These are phyloP conservation scores for Actinernus sp. DNA, from an alignment of 92 coral and sea anemone species.

Conservation along the genomic window DNA sequence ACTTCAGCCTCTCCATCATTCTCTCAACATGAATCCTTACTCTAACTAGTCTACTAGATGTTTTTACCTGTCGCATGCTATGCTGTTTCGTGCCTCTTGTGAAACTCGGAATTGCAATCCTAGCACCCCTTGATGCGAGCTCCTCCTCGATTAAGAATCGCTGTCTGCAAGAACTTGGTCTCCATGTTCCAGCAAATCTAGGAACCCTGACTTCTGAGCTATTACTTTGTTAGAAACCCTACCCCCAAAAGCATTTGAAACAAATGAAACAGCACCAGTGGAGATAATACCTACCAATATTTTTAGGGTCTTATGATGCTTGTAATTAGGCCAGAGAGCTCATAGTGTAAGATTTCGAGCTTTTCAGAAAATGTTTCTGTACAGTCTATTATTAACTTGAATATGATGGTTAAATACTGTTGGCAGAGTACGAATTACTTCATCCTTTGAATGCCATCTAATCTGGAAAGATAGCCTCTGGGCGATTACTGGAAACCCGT, in stretches of 20 bases:
- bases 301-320: slow-evolving; percentile 59
- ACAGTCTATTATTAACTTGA: slow-evolving; percentile 63
- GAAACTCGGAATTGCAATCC: slow-evolving; percentile 37
- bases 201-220: slow-evolving; percentile 51
- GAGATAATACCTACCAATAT: slow-evolving; percentile 54
- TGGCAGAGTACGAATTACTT: background rate
- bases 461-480: background rate
- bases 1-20: slow-evolving; percentile 50
- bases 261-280: slow-evolving; percentile 55
- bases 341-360: slow-evolving; percentile 37
- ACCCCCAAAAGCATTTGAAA: slow-evolving; percentile 53
- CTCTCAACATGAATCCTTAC: slow-evolving; percentile 45
- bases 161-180: slow-evolving; percentile 65
- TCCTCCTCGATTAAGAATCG: slow-evolving; percentile 56
- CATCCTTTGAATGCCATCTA: background rate
- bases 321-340: slow-evolving; percentile 55
- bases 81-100: slow-evolving; percentile 31
- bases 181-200: slow-evolving; percentile 38
- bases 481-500: background rate
- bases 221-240: slow-evolving; percentile 46
- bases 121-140: slow-evolving; percentile 43
- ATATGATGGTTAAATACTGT: slow-evolving; percentile 32
- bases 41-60: slow-evolving; percentile 23
- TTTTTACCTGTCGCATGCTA: slow-evolving; percentile 27
- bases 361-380: slow-evolving; percentile 55